phyloP scores from a whole-genome alignment of 2,888 invertebrate genomes.

The Galerucella pusilla region DNA sequence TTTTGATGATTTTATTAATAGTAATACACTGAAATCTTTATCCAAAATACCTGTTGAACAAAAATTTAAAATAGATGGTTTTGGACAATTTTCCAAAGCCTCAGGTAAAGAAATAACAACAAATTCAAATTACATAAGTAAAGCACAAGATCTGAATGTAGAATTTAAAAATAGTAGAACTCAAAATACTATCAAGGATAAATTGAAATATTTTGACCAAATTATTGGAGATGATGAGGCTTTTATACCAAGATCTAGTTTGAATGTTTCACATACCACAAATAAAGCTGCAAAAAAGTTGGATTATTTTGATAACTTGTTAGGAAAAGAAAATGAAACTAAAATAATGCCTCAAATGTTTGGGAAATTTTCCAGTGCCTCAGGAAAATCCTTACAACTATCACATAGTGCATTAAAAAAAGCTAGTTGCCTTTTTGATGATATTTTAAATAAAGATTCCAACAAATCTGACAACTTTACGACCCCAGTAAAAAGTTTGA shows the following conservation, averaged over 20 bases:
- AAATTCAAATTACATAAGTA: slow-evolving; percentile 54
- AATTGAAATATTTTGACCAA: slow-evolving; percentile 30
- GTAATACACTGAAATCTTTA: neutral
- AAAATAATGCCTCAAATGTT: slow-evolving; percentile 5
- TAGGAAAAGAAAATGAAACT: slow-evolving; percentile 24
- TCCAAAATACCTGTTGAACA: neutral
- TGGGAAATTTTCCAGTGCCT: slow-evolving; percentile 57
- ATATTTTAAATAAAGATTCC: slow-evolving; percentile 24
- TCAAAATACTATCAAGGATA: slow-evolving; percentile 19
- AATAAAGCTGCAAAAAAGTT: slow-evolving; percentile 22
- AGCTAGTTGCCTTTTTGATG: slow-evolving; percentile 23
- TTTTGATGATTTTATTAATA: neutral
- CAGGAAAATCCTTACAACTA: slow-evolving; percentile 36
- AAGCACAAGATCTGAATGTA: slow-evolving; percentile 50
- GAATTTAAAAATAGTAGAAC: neutral
- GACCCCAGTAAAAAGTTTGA: slow-evolving; percentile 21
- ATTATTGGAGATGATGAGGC: slow-evolving; percentile 26
- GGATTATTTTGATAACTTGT: slow-evolving; percentile 30
- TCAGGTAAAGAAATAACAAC: slow-evolving; percentile 30
- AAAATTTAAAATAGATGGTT: neutral
- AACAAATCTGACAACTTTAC: neutral
- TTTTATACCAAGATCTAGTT: slow-evolving; percentile 12
- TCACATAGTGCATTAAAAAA: slow-evolving; percentile 16
- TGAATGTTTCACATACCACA: neutral
- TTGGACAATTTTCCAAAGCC: slow-evolving; percentile 31